These are phyloP conservation scores for Lasioglossum zephyrum DNA, from an alignment of 2,888 invertebrate species.

Conservation along the genomic window DNA sequence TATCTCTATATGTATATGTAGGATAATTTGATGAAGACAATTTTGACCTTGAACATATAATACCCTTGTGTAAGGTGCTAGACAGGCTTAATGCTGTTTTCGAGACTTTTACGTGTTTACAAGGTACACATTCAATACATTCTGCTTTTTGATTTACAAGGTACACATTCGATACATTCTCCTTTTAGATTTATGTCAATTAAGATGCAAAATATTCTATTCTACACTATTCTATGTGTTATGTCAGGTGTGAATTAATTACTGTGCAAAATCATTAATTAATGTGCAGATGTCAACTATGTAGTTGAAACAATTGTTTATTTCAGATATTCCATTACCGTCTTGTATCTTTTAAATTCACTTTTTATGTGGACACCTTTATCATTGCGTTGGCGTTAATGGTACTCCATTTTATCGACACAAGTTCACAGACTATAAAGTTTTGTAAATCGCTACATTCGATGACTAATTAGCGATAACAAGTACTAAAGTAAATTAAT, in stretches of 20 bases:
- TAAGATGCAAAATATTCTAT: not conserved
- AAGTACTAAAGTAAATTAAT: not conserved
- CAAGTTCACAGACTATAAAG: not conserved
- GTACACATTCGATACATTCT: not conserved
- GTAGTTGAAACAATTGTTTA: not conserved
- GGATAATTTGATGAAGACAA: not conserved
- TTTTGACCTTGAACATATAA: conserved; percentile 50
- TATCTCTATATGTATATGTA: not conserved
- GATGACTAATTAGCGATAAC: not conserved
- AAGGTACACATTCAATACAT: not conserved
- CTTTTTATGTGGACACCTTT: not conserved
- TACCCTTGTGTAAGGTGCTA: not conserved
- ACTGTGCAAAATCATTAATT: not conserved
- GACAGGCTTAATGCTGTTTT: not conserved
- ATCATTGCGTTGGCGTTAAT: not conserved
- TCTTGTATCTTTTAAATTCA: not conserved
- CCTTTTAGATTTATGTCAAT: not conserved
- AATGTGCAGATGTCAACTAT: too few species aligned
- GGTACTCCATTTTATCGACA: not conserved
- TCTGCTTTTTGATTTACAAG: not conserved
- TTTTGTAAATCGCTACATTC: not conserved
- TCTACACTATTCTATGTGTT: not conserved
- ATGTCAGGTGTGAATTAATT: not conserved
- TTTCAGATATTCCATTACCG: not conserved
- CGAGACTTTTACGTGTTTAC: not conserved